Evolutionary conservation across 2,797 vertebrate species (phyloP).

Genomic region (Hipposideros larvatus): DNA sequence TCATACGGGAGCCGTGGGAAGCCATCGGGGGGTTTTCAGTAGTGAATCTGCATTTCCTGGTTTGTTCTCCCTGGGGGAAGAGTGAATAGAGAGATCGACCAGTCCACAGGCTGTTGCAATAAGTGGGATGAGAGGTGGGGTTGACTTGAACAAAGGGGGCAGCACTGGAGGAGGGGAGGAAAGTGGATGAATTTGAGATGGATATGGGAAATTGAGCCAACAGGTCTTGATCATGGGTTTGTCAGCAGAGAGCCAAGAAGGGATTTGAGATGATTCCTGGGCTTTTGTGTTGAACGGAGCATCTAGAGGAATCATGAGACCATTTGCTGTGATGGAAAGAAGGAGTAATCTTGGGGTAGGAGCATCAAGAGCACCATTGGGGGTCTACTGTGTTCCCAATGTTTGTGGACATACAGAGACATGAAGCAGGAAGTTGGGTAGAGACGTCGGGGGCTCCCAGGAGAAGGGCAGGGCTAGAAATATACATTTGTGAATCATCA

Average conservation of each 20-base stretch:
- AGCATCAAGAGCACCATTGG: neutral
- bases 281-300: neutral
- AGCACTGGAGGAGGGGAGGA: neutral
- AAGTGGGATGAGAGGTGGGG: neutral
- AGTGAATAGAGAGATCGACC: neutral
- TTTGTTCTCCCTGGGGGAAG: neutral
- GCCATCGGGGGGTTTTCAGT: neutral
- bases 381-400: neutral
- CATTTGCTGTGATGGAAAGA: neutral
- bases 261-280: too few species aligned
- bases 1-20: neutral
- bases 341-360: neutral
- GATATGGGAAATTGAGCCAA: neutral
- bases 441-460: conserved; percentile 67
- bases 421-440: conserved; percentile 69
- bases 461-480: conserved; percentile 81
- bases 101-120: neutral
- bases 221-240: neutral
- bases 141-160: neutral
- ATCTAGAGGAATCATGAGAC: neutral
- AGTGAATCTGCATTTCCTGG: neutral
- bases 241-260: neutral
- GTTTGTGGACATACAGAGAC: conserved; percentile 43
- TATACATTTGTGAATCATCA: conserved; percentile 83
- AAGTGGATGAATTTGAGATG: neutral